Percentiles rank a stretch among this genome's conserved stretches.
phyloP scores from a whole-genome alignment of 2,797 vertebrate species.

The Channa striata region DNA sequence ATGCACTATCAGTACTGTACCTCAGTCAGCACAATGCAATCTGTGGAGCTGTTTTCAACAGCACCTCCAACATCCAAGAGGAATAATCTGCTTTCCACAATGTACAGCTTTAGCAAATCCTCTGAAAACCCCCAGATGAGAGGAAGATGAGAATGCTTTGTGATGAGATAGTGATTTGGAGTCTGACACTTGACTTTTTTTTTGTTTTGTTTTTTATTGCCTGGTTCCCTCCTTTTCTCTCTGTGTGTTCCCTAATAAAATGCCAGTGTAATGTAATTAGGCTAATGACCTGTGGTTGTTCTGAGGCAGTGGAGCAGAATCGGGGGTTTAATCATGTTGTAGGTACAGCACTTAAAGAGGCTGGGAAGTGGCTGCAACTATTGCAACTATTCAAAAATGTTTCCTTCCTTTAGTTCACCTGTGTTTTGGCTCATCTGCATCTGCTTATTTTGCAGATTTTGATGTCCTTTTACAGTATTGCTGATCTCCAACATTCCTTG shows the following conservation, averaged over 20 bases:
- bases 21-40: constrained; percentile 75
- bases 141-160: constrained; percentile 72
- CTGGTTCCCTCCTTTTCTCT: constrained; percentile 27
- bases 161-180: constrained; percentile 69
- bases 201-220: constrained; percentile 20
- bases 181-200: constrained; percentile 48
- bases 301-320: constrained; percentile 43
- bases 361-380: constrained; percentile 8
- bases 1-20: constrained; percentile 67
- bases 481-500: constrained; percentile 33
- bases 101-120: constrained; percentile 71
- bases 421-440: constrained; percentile 15
- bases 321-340: constrained; percentile 45
- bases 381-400: constrained; percentile 15
- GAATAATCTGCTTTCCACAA: constrained; percentile 58
- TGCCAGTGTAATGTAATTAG: constrained; percentile 65
- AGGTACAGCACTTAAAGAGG: constrained; percentile 19
- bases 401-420: constrained; percentile 16
- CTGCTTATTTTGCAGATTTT: constrained; percentile 25
- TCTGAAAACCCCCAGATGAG: constrained; percentile 46
- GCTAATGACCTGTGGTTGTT: constrained; percentile 62
- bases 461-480: constrained; percentile 16
- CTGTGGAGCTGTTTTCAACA: constrained; percentile 62
- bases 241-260: constrained; percentile 60
- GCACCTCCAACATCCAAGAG: constrained; percentile 54